Evolutionary conservation across 2,888 invertebrate genomes (phyloP).

Genomic region (Dryobota labecula): DNA sequence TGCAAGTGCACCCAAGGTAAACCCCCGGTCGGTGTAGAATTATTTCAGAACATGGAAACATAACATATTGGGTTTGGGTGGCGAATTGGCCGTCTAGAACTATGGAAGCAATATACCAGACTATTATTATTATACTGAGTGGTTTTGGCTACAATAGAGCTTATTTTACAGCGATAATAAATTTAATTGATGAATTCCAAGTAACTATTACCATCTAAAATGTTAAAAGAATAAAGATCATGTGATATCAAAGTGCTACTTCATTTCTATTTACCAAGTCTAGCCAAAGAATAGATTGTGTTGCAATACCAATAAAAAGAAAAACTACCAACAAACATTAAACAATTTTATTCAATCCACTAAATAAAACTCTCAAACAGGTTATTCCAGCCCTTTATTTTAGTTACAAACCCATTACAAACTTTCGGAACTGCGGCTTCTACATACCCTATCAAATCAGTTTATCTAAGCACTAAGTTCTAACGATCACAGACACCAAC

Average conservation of each 20-base stretch:
- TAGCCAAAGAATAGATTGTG: not conserved
- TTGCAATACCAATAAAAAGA: conserved; percentile 11
- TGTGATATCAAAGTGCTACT: not conserved
- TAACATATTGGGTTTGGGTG: no score
- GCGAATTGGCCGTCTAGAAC: no score
- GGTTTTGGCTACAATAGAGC: conserved; percentile 9
- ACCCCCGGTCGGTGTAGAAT: no score
- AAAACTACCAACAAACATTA: conserved; percentile 14
- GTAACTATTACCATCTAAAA: not conserved
- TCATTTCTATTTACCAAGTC: not conserved
- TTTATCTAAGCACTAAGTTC: conserved; percentile 57
- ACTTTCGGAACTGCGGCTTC: conserved; percentile 34
- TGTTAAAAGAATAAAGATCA: not conserved
- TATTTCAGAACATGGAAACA: no score
- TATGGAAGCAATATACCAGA: no score
- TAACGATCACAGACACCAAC: conserved; percentile 55
- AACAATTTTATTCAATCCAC: conserved; percentile 9
- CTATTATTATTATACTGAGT: no score
- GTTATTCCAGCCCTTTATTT: conserved; percentile 39
- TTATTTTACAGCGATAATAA: conserved; percentile 16
- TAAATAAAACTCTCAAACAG: conserved; percentile 20
- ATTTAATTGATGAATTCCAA: not conserved
- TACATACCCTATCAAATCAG: conserved; percentile 54
- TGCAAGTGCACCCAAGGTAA: no score
- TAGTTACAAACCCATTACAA: conserved; percentile 41